phyloP scores from a whole-genome alignment of 2,888 invertebrate genomes.

The Tridacna crocea region DNA sequence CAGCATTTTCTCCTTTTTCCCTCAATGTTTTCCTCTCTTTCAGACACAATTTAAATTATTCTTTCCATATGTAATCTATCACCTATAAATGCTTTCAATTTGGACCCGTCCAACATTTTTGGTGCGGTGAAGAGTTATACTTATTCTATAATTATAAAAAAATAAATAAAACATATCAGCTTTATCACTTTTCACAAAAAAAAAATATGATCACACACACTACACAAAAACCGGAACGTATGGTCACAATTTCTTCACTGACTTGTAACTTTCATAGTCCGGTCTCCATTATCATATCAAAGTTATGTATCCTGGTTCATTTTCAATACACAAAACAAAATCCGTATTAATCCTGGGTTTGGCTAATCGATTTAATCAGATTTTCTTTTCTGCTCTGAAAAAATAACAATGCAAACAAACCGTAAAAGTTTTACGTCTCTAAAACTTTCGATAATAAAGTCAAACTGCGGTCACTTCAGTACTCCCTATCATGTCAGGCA shows the following conservation, averaged over 20 bases:
- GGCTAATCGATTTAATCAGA: constrained; percentile 25
- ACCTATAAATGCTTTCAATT: too few species aligned
- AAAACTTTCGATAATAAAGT: neutral
- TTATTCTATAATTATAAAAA: too few species aligned
- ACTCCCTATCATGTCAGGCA: neutral
- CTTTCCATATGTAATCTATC: too few species aligned
- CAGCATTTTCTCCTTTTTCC: constrained; percentile 5
- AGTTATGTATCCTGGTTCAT: neutral
- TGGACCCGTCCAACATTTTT: too few species aligned
- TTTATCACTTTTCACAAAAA: too few species aligned
- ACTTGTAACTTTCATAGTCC: neutral
- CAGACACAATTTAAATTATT: too few species aligned
- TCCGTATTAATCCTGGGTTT: constrained; percentile 13
- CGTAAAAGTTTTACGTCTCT: neutral
- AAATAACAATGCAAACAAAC: constrained; percentile 24
- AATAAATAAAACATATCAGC: too few species aligned
- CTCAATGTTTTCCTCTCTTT: neutral
- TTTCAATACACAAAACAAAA: constrained; percentile 23
- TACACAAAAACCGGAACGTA: neutral
- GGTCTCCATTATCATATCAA: neutral
- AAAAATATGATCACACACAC: neutral
- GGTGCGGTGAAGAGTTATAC: too few species aligned
- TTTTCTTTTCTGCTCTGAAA: constrained; percentile 14
- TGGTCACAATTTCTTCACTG: neutral
- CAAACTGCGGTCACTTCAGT: neutral